These are phyloP conservation scores for Hippocampus mohnikei DNA, from an alignment of 2,113 vertebrate species.

Conservation along the genomic window DNA sequence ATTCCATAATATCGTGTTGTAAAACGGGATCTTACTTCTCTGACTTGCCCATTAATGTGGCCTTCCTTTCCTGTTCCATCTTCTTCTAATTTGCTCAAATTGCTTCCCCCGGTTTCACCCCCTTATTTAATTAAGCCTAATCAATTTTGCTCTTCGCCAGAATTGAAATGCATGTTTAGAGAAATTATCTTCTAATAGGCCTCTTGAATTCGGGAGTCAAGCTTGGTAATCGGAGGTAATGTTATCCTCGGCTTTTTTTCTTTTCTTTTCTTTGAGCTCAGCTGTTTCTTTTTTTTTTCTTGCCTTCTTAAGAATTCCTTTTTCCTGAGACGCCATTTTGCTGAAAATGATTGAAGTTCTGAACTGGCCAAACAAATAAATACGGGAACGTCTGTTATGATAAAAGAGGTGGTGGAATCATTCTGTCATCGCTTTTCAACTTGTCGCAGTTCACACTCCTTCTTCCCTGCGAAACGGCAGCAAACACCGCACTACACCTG, in stretches of 20 bases:
- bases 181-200: slow-evolving; percentile 47
- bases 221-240: slow-evolving; percentile 38
- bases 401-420: not conserved
- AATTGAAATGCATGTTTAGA: slow-evolving; percentile 45
- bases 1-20: not conserved
- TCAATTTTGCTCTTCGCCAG: slow-evolving; percentile 40
- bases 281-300: not conserved
- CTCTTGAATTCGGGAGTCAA: slow-evolving; percentile 44
- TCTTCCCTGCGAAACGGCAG: slow-evolving; percentile 7
- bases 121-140: slow-evolving; percentile 44
- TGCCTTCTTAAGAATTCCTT: not conserved
- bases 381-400: too few species aligned
- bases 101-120: not conserved
- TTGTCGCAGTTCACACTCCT: not conserved
- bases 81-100: slow-evolving; percentile 25
- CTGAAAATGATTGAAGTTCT: too few species aligned
- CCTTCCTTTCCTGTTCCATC: slow-evolving; percentile 6
- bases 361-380: too few species aligned
- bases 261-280: not conserved
- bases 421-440: not conserved
- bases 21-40: slow-evolving; percentile 1
- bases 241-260: slow-evolving; percentile 16
- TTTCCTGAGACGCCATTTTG: too few species aligned
- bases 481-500: slow-evolving; percentile 24
- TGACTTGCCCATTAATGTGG: not conserved